Percentiles rank a stretch among this genome's conserved stretches.
Conservation (phyloP, 2,888 invertebrate genomes). For the Pherbina coryleti region DNA sequence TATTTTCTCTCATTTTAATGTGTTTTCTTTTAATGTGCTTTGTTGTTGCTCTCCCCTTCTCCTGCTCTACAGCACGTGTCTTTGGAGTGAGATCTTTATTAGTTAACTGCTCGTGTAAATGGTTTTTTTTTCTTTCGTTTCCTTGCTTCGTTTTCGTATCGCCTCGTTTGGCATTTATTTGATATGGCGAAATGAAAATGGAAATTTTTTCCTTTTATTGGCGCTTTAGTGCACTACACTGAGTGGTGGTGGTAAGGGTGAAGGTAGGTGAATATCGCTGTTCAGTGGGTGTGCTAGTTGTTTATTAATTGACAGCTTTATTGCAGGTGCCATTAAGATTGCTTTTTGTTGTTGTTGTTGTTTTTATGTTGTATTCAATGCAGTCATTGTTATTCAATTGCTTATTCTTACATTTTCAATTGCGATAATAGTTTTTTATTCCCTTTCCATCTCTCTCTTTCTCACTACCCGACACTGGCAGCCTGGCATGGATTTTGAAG, state of each 20-base stretch:
- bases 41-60: neutral
- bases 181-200: conserved; percentile 45
- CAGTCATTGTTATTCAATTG: conserved; percentile 31
- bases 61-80: neutral
- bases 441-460: no score
- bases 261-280: neutral
- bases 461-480: no score
- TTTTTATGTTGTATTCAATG: neutral
- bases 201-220: conserved; percentile 20
- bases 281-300: conserved; percentile 46
- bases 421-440: conserved; percentile 6
- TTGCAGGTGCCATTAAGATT: conserved; percentile 45
- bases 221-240: neutral
- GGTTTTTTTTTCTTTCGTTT: conserved; percentile 28
- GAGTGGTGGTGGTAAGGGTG: neutral
- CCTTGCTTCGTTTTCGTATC: conserved; percentile 40
- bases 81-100: conserved; percentile 55
- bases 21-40: neutral
- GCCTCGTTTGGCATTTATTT: conserved; percentile 52
- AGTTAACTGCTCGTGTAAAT: conserved; percentile 44
- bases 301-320: conserved; percentile 65
- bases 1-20: neutral
- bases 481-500: no score
- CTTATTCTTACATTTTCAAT: conserved; percentile 1
- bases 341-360: conserved; percentile 8